Percentiles rank a stretch among this genome's conserved stretches.
Evolutionary conservation across 2,888 invertebrate genomes (phyloP).

Genomic region (Microchrysa polita): DNA sequence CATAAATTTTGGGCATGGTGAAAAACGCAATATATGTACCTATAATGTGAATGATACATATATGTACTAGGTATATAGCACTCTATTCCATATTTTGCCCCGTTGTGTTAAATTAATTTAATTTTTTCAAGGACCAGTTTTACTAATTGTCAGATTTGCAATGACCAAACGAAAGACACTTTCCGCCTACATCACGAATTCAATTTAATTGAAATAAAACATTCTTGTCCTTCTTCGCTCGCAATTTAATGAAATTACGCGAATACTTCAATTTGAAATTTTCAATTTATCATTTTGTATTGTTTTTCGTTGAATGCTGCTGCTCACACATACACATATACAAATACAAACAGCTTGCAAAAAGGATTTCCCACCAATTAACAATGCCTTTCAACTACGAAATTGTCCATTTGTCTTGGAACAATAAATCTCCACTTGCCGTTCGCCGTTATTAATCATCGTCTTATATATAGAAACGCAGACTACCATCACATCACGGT

Average conservation of each 20-base stretch:
- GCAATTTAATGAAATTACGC: background rate
- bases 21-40: too few species aligned
- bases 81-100: too few species aligned
- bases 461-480: slow-evolving; percentile 2
- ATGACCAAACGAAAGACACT: too few species aligned
- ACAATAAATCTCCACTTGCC: slow-evolving; percentile 35
- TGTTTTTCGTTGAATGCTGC: background rate
- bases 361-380: slow-evolving; percentile 41
- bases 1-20: too few species aligned
- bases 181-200: too few species aligned
- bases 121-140: too few species aligned
- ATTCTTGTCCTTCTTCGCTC: too few species aligned
- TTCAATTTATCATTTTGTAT: slow-evolving; percentile 31
- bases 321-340: background rate
- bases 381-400: slow-evolving; percentile 19
- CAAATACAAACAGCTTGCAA: slow-evolving; percentile 19
- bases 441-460: slow-evolving; percentile 37
- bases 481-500: background rate
- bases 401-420: slow-evolving; percentile 29
- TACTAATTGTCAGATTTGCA: too few species aligned
- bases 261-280: slow-evolving; percentile 5
- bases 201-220: too few species aligned
- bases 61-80: too few species aligned
- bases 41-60: too few species aligned
- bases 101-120: too few species aligned